A percentile compares a stretch with the other conserved stretches of the same genome.
Conservation (phyloP, 2,797 vertebrate genomes). For the Gallirallus australis region DNA sequence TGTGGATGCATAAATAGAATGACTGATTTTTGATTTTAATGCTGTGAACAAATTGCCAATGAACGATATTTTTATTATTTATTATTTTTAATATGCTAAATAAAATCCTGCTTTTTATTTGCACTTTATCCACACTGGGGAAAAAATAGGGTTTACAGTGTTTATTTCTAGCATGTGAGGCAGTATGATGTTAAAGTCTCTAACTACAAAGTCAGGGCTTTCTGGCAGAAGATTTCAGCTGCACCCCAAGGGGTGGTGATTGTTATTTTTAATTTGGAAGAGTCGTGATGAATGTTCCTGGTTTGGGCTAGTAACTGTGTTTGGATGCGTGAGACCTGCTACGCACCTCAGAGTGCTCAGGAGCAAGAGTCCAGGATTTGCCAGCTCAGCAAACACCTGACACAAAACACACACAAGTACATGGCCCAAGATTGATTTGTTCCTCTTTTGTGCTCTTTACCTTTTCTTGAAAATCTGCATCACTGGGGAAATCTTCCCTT, state of each 20-base stretch:
- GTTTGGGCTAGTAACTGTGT: not conserved
- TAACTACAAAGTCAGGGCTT: slow-evolving; percentile 24
- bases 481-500: not conserved
- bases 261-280: slow-evolving; percentile 14
- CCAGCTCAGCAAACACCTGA: not conserved
- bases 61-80: not conserved
- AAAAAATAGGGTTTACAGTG: not conserved
- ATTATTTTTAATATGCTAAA: not conserved
- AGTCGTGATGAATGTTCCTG: not conserved
- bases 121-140: not conserved
- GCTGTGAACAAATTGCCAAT: not conserved
- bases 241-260: slow-evolving; percentile 2
- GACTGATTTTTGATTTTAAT: slow-evolving; percentile 4
- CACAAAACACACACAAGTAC: not conserved
- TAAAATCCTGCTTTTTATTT: slow-evolving; percentile 20
- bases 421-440: not conserved
- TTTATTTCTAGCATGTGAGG: not conserved
- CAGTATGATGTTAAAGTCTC: not conserved
- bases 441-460: not conserved
- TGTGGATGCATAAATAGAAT: not conserved
- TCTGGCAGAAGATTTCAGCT: slow-evolving; percentile 38
- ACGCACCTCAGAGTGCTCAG: not conserved
- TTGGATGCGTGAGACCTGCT: not conserved
- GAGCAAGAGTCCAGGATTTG: not conserved
- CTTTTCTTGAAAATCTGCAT: not conserved